Conservation (phyloP, 2,797 vertebrate species). For the Acanthurus leucopareius region DNA sequence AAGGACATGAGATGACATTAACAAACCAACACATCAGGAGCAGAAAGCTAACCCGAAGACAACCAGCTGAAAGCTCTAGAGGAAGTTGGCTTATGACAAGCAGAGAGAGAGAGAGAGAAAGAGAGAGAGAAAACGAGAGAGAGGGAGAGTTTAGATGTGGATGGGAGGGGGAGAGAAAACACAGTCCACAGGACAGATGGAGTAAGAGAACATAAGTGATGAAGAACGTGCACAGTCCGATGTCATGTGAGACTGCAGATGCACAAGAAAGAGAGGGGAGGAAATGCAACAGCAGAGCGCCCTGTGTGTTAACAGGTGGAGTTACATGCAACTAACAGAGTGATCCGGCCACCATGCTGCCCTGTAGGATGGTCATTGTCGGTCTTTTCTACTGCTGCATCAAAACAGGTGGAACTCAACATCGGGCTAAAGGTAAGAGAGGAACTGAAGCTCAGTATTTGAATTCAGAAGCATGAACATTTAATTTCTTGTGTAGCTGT, state of each 20-base stretch:
- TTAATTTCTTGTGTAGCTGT: neutral
- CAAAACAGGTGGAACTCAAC: constrained; percentile 17
- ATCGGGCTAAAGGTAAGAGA: constrained; percentile 57
- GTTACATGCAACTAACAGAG: neutral
- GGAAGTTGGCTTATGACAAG: neutral
- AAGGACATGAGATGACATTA: neutral
- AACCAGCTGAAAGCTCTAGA: constrained; percentile 53
- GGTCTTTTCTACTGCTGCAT: constrained; percentile 63
- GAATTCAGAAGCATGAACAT: neutral
- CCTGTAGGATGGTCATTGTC: constrained; percentile 46
- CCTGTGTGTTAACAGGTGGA: neutral
- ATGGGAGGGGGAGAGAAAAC: constrained; percentile 31
- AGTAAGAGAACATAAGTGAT: constrained; percentile 15
- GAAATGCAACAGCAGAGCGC: constrained; percentile 14
- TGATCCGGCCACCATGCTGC: constrained; percentile 51
- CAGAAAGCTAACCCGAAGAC: constrained; percentile 41
- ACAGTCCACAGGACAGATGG: neutral
- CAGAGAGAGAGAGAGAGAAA: constrained; percentile 15
- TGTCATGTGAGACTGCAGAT: constrained; percentile 25
- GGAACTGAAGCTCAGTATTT: neutral
- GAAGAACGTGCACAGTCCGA: neutral
- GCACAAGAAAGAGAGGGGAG: neutral
- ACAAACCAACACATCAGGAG: neutral
- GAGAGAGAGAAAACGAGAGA: constrained; percentile 7
- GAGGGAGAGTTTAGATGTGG: constrained; percentile 32